Evolutionary conservation across 2,888 invertebrate species (phyloP).

Genomic region (Nymphalis urticae): DNA sequence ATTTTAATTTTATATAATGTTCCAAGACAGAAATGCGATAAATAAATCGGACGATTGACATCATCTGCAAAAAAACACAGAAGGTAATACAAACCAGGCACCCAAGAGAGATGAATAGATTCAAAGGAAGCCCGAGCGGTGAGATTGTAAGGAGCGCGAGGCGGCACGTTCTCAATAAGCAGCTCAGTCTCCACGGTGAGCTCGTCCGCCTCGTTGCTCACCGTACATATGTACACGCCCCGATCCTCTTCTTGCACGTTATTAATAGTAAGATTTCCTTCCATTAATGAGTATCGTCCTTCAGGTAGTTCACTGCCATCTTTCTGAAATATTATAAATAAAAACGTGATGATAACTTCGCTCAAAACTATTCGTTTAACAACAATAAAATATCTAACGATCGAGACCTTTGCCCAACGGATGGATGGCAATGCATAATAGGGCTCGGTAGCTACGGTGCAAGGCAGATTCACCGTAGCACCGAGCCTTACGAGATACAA

Average conservation of each 20-base stretch:
- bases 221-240: conserved; percentile 91
- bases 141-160: conserved; percentile 94
- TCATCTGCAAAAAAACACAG: no score
- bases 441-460: conserved; percentile 84
- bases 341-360: neutral
- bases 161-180: conserved; percentile 91
- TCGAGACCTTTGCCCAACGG: conserved; percentile 52
- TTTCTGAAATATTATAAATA: conserved; percentile 74
- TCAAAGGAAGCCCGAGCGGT: conserved; percentile 87
- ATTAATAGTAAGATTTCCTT: conserved; percentile 91
- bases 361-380: neutral
- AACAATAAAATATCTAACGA: neutral
- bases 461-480: conserved; percentile 90
- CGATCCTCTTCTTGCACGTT: conserved; percentile 92
- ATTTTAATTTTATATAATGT: no score
- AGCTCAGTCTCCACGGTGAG: conserved; percentile 90
- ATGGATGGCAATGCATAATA: conserved; percentile 45
- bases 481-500: conserved; percentile 92
- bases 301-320: conserved; percentile 86
- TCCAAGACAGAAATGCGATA: no score
- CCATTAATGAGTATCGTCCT: conserved; percentile 85
- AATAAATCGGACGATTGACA: no score
- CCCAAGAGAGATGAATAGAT: conserved; percentile 90
- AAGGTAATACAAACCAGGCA: conserved; percentile 78
- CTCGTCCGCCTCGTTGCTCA: conserved; percentile 93